Conservation (phyloP, 2,888 invertebrate species). For the Dione vanillae region DNA sequence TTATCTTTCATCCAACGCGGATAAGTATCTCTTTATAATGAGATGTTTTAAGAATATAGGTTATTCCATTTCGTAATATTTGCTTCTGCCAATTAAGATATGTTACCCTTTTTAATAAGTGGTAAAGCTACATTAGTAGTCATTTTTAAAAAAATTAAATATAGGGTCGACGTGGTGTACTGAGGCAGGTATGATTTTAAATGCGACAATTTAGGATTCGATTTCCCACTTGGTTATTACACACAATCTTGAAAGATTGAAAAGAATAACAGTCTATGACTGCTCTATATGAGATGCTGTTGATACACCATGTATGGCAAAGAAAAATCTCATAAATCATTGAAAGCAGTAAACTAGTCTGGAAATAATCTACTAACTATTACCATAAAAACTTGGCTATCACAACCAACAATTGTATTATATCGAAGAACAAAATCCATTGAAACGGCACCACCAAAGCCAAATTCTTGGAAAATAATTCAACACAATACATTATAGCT, state of each 20-base stretch:
- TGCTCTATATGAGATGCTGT: too few species aligned
- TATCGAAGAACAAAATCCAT: background rate
- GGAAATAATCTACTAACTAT: background rate
- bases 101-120: background rate
- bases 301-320: too few species aligned
- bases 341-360: background rate
- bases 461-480: slow-evolving; percentile 18
- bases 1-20: background rate
- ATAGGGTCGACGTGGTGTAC: too few species aligned
- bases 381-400: slow-evolving; percentile 4
- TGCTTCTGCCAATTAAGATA: background rate
- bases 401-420: background rate
- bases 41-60: background rate
- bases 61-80: background rate
- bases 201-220: too few species aligned
- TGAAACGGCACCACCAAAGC: slow-evolving; percentile 16
- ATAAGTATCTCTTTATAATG: background rate
- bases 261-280: too few species aligned
- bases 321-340: background rate
- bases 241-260: background rate
- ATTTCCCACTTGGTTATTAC: too few species aligned
- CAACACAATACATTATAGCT: slow-evolving; percentile 34
- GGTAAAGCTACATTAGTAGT: background rate
- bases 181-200: too few species aligned
- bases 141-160: background rate